phyloP scores from a whole-genome alignment of 1,140 invertebrate genomes.

The Drosophila mojavensis region DNA sequence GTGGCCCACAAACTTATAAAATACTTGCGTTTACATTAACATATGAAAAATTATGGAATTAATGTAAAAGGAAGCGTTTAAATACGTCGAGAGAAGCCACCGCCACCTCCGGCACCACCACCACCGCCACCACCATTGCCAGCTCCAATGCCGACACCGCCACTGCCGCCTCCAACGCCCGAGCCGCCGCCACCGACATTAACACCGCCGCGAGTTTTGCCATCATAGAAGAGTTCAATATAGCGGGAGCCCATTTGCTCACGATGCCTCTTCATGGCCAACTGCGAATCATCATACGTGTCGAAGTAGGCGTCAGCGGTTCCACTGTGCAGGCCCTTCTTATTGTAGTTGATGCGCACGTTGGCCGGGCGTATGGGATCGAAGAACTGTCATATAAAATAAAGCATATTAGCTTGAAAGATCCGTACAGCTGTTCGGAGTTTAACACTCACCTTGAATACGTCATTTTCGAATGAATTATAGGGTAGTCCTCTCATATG shows the following conservation, averaged over 20 bases:
- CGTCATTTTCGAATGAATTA: slow-evolving; percentile 80
- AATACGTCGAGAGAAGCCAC: slow-evolving; percentile 69
- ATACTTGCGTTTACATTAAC: slow-evolving; percentile 70
- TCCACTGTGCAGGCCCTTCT: slow-evolving; percentile 93
- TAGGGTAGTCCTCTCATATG: slow-evolving; percentile 82
- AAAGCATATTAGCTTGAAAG: neutral
- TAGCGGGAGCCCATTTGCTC: slow-evolving; percentile 95
- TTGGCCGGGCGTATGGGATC: slow-evolving; percentile 79
- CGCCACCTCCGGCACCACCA: slow-evolving; percentile 21
- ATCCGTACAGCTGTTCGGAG: neutral
- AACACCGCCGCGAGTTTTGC: slow-evolving; percentile 62
- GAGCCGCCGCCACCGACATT: slow-evolving; percentile 45
- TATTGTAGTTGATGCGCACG: slow-evolving; percentile 81
- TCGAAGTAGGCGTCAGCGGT: slow-evolving; percentile 95
- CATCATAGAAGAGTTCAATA: slow-evolving; percentile 88
- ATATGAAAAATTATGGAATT: slow-evolving; percentile 60
- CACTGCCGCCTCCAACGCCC: slow-evolving; percentile 26
- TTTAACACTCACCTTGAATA: slow-evolving; percentile 65
- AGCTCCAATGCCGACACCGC: slow-evolving; percentile 26
- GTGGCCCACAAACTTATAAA: slow-evolving; percentile 54
- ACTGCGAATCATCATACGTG: slow-evolving; percentile 90
- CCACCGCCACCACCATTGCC: slow-evolving; percentile 11
- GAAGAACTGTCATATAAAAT: slow-evolving; percentile 67
- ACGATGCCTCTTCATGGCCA: slow-evolving; percentile 91
- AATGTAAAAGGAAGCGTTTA: slow-evolving; percentile 41